Evolutionary conservation across 2,888 invertebrate genomes (phyloP).

Genomic region (Seladonia tumulorum): DNA sequence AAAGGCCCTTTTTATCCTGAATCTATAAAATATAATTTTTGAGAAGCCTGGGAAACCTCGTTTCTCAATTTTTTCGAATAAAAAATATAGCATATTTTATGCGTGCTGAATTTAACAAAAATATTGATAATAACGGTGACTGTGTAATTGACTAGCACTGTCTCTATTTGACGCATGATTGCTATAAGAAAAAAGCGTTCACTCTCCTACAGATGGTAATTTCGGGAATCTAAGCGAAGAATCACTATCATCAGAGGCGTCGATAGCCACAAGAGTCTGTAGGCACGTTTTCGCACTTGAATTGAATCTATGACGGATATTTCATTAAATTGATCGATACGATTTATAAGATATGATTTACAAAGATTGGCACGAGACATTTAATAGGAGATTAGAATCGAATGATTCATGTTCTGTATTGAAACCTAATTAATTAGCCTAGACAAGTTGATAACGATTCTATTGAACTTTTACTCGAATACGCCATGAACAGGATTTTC

Average conservation of each 20-base stretch:
- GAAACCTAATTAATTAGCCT: not conserved
- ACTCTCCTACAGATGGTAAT: not conserved
- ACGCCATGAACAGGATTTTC: not conserved
- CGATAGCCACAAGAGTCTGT: not conserved
- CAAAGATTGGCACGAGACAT: not conserved
- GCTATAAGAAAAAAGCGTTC: not conserved
- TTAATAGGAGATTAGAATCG: slow-evolving; percentile 9
- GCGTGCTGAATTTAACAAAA: too few relatives aligned
- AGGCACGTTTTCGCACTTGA: not conserved
- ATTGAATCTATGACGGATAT: not conserved
- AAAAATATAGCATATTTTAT: too few relatives aligned
- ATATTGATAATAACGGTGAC: too few relatives aligned
- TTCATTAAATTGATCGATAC: not conserved
- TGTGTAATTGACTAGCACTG: too few relatives aligned
- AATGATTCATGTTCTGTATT: slow-evolving; percentile 19
- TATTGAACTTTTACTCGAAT: not conserved
- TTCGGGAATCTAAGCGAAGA: not conserved
- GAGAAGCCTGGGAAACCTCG: too few relatives aligned
- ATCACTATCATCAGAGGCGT: not conserved
- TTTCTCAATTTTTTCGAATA: too few relatives aligned
- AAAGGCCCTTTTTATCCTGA: too few relatives aligned
- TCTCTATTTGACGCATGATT: too few relatives aligned
- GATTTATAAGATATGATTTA: not conserved
- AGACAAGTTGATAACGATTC: not conserved
- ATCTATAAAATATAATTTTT: too few relatives aligned